Conservation (phyloP, 1,140 invertebrate genomes). For the Zaprionus gabonicus region DNA sequence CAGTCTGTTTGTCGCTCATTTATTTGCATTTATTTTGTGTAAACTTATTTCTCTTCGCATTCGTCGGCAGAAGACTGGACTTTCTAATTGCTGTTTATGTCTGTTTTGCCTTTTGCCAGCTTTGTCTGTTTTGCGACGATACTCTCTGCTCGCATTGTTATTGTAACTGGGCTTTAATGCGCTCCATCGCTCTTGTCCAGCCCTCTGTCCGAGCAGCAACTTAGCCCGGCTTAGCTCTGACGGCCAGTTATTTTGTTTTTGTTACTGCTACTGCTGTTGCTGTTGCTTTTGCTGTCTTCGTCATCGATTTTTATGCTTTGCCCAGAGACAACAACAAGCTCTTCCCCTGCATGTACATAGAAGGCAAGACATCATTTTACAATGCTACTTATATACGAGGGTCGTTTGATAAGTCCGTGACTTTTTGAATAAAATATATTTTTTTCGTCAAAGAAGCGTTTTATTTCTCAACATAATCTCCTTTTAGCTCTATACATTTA, state of each 20-base stretch:
- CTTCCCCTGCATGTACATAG: constrained; percentile 66
- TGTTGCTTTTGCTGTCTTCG: constrained; percentile 41
- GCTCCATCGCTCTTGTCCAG: constrained; percentile 36
- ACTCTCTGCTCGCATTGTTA: constrained; percentile 16
- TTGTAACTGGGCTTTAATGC: constrained; percentile 48
- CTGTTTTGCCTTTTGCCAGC: constrained; percentile 45
- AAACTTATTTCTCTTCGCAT: constrained; percentile 57
- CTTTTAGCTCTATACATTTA: too few species aligned
- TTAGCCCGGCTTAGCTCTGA: constrained; percentile 48
- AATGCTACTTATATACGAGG: constrained; percentile 80
- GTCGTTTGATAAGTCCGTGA: too few species aligned
- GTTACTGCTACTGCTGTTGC: constrained; percentile 31
- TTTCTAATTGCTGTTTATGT: constrained; percentile 74
- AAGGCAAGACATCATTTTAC: constrained; percentile 83
- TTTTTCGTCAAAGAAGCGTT: too few species aligned
- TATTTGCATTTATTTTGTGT: constrained; percentile 71
- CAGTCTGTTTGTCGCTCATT: constrained; percentile 60
- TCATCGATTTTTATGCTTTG: constrained; percentile 78
- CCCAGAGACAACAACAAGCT: constrained; percentile 38
- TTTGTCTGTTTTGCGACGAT: constrained; percentile 40
- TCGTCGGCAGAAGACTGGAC: constrained; percentile 47
- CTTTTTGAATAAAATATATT: too few species aligned
- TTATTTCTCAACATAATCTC: too few species aligned
- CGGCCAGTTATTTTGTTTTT: constrained; percentile 45
- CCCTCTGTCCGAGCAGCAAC: constrained; percentile 18